Base-by-base conservation (phyloP, 2,888 invertebrate species). In the Crepidodera aurea region DNA sequence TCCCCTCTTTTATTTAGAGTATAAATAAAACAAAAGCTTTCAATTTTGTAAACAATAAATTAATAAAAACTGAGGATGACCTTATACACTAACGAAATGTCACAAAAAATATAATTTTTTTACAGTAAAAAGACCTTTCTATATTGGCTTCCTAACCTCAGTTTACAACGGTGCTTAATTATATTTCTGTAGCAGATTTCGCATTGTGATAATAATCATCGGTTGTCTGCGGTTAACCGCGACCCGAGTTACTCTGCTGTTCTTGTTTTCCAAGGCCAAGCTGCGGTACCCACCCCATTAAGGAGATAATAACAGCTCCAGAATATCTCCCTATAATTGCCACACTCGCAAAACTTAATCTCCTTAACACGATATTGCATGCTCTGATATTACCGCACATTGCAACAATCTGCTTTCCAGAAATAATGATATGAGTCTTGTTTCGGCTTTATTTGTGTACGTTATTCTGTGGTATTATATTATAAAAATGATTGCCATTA, bases 251-350 rank as follows among this genome's bases (percentile, higher is more conserved):
- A 72, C 72, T 71, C n/a, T 29, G 34, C 34, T 44, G 27, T 19
- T 34, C 22, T 37, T 53, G 46, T 18, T 71, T 71, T 73, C 73
- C 72, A 74, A 75, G 75, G 71, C 75, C 72, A 71, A 71, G 71
- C 71, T 75, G 72, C 72, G 74, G 74, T 72, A 69, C 64, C 70
- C 69, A 72, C 62, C 67, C 72, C 65, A 71, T 71, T 71, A 74
- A 72, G 68, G 66, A 75, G 75, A 75, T 76, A 77, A 77, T 77
- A 76, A 75, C 73, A 70, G 73, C 71, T 72, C 71, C 69, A 67
- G 73, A 72, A 72, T 72, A 72, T 76, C 75, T 77, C 75, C 75
- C 73, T 72, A 73, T 77, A 77, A 76, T 77, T 76, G 77, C 74
- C 69, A 67, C 71, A 69, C 70, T 73, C 67, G 70, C 73, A 69